Percentiles rank a stretch among this genome's conserved stretches.
These are phyloP conservation scores for Gastrophysa polygoni DNA, from an alignment of 2,888 invertebrate species.

Conservation along the genomic window DNA sequence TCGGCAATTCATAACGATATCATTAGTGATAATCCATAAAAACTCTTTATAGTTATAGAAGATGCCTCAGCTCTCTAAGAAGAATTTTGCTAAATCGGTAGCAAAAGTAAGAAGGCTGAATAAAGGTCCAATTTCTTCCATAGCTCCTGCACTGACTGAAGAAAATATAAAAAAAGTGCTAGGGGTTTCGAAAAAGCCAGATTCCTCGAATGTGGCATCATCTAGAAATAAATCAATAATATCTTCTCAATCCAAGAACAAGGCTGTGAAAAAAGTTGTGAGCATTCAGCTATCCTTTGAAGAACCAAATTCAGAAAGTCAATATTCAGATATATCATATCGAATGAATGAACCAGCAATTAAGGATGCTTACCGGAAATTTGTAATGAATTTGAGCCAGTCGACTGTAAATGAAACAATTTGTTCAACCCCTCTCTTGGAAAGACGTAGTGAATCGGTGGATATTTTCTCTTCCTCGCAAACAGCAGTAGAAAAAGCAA, in stretches of 20 bases:
- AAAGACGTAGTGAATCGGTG: not conserved
- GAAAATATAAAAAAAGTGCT: conserved; percentile 15
- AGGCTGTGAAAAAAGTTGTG: not conserved
- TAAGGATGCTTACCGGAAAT: conserved; percentile 21
- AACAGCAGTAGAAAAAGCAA: not conserved
- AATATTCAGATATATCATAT: conserved; percentile 12
- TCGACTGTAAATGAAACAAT: not conserved
- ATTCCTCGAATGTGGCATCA: not conserved
- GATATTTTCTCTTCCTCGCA: not conserved
- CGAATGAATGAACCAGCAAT: conserved; percentile 21
- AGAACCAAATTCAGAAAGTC: not conserved
- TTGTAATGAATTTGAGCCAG: conserved; percentile 11
- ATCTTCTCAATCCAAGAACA: not conserved
- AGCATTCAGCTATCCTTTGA: conserved; percentile 3
- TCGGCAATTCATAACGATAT: too few relatives aligned
- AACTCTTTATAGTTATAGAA: too few relatives aligned
- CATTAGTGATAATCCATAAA: too few relatives aligned
- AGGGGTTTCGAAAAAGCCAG: not conserved
- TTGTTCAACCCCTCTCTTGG: conserved; percentile 6
- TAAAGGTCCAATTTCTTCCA: too few relatives aligned
- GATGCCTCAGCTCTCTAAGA: conserved; percentile 16
- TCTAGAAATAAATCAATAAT: not conserved
- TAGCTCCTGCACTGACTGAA: conserved; percentile 1
- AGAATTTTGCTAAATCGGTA: conserved; percentile 5
- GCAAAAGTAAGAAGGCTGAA: too few relatives aligned